A percentile compares a stretch with the other conserved stretches of the same genome.
phyloP scores from a whole-genome alignment of 92 coral and sea anemone species.

The Parazoanthus atlanticus region DNA sequence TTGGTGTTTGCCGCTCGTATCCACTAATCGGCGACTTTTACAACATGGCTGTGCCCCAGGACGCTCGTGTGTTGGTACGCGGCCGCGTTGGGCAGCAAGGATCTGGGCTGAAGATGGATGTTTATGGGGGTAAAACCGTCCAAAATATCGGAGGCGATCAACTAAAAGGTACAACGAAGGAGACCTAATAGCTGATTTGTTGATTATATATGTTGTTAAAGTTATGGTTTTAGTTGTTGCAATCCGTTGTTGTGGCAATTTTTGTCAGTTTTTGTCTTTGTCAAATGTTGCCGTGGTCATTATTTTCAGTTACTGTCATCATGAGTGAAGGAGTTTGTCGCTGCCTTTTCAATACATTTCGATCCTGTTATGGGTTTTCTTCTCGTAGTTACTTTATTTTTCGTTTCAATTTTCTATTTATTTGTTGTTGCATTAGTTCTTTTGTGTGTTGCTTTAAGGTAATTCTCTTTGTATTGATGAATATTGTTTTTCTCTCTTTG shows the following conservation, averaged over 20 bases:
- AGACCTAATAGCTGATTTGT: not conserved
- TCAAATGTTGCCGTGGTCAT: too few relatives aligned
- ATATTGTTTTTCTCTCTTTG: not conserved
- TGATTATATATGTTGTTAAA: not conserved
- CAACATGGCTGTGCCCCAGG: slow-evolving; percentile 5
- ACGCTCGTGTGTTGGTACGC: not conserved
- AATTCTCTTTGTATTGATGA: not conserved
- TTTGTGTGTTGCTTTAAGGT: not conserved
- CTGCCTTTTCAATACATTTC: too few relatives aligned
- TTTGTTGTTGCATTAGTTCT: not conserved
- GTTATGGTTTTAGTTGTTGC: not conserved
- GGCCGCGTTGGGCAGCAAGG: slow-evolving; percentile 28
- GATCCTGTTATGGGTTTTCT: too few relatives aligned
- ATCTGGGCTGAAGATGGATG: slow-evolving; percentile 11
- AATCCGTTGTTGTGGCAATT: not conserved
- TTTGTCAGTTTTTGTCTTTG: too few relatives aligned
- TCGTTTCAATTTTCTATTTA: not conserved
- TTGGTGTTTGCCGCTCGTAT: slow-evolving; percentile 3
- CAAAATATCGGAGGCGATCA: not conserved
- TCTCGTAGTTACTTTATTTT: too few relatives aligned
- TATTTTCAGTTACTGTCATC: too few relatives aligned
- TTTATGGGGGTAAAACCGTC: slow-evolving; percentile 2
- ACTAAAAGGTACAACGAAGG: slow-evolving; percentile 9
- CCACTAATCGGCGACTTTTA: slow-evolving; percentile 10
- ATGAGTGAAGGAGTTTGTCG: too few relatives aligned